A percentile compares a stretch with the other conserved stretches of the same genome.
Evolutionary conservation across 64 coral and sea anemone genomes (phyloP).

Genomic region (Stichodactyla mertensii): DNA sequence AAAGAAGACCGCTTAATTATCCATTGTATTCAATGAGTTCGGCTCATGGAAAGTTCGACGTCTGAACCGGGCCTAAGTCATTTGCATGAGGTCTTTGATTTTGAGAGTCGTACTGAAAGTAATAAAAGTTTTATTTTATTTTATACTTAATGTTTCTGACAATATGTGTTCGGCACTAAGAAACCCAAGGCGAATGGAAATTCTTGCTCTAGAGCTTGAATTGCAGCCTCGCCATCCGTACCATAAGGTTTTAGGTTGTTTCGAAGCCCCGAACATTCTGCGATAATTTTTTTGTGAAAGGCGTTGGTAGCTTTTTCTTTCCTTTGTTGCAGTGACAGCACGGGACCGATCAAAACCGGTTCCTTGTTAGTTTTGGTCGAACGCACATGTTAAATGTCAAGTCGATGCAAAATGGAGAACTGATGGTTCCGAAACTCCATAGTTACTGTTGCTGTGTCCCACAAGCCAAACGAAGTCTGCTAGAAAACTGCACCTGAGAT

Average conservation of each 20-base stretch:
- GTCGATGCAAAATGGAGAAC: background rate
- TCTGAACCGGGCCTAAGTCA: no score
- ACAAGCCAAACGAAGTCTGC: no score
- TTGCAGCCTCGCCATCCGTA: constrained; percentile 18
- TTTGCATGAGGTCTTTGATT: no score
- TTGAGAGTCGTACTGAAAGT: background rate
- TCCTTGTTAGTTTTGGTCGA: background rate
- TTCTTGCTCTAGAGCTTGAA: constrained; percentile 31
- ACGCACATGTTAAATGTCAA: background rate
- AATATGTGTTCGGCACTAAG: constrained; percentile 14
- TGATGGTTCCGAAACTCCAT: no score
- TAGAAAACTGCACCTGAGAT: no score
- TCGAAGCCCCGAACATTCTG: background rate
- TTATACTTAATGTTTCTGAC: background rate
- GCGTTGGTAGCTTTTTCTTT: constrained; percentile 21
- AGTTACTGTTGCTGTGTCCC: no score
- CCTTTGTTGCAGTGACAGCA: background rate
- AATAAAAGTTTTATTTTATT: background rate
- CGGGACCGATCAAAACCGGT: constrained; percentile 18
- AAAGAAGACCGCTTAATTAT: no score
- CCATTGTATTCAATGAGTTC: no score
- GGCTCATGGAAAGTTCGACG: no score
- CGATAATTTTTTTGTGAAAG: constrained; percentile 34
- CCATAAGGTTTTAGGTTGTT: constrained; percentile 37
- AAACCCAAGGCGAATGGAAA: constrained; percentile 34